phyloP scores from a whole-genome alignment of 2,797 vertebrate genomes.

The Mareca penelope region DNA sequence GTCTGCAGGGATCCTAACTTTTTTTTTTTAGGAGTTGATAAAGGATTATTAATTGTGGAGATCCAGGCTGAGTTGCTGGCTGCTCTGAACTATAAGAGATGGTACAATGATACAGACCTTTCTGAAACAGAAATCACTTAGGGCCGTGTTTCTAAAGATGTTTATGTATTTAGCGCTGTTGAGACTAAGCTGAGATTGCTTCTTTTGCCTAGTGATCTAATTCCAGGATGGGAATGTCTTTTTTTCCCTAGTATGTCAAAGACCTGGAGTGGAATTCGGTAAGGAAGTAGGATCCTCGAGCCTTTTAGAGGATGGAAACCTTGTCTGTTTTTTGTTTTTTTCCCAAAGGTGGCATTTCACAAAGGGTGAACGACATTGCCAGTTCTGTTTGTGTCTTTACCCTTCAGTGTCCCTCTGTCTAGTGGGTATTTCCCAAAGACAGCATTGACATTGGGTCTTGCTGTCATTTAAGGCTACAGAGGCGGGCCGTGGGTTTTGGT shows the following conservation, averaged over 20 bases:
- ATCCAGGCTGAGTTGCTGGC: background rate
- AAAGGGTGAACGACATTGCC: background rate
- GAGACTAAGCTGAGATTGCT: background rate
- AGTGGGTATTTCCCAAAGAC: background rate
- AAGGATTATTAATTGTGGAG: background rate
- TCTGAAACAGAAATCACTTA: background rate
- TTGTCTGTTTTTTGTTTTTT: background rate
- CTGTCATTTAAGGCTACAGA: background rate
- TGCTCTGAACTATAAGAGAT: background rate
- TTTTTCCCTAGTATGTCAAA: background rate
- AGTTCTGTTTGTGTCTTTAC: background rate
- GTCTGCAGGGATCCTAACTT: background rate
- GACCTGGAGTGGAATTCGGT: background rate
- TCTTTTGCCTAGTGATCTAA: background rate
- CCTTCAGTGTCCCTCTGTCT: background rate
- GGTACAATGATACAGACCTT: background rate
- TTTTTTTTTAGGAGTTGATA: background rate
- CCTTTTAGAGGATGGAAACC: background rate
- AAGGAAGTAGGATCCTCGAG: background rate
- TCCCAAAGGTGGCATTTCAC: background rate
- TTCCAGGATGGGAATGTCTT: background rate
- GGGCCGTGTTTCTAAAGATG: background rate
- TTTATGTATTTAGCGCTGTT: background rate
- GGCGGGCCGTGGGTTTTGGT: background rate
- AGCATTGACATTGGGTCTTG: accelerated